phyloP scores from a whole-genome alignment of 2,888 invertebrate genomes.

The Lithophane socia region DNA sequence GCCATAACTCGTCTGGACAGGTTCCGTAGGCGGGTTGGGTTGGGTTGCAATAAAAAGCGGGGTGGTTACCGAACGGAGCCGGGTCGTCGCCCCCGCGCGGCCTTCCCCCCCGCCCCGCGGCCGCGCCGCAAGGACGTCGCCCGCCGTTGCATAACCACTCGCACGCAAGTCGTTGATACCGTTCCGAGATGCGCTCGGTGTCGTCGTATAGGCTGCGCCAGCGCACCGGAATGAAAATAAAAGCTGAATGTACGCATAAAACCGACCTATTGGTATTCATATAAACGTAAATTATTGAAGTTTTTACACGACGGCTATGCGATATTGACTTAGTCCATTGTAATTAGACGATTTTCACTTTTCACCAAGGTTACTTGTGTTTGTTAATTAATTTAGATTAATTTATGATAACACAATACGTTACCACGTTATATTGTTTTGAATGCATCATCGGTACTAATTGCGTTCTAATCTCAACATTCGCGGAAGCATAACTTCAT shows the following conservation, averaged over 20 bases:
- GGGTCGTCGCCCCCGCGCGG: constrained; percentile 85
- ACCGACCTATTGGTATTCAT: constrained; percentile 70
- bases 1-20: constrained; percentile 78
- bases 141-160: constrained; percentile 86
- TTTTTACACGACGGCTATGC: constrained; percentile 57
- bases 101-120: constrained; percentile 81
- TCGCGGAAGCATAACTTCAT: constrained; percentile 56
- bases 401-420: constrained; percentile 42
- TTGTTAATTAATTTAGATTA: constrained; percentile 38
- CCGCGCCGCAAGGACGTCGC: constrained; percentile 85
- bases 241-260: constrained; percentile 70
- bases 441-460: constrained; percentile 38
- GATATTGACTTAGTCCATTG: constrained; percentile 65
- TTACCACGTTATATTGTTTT: constrained; percentile 35
- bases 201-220: constrained; percentile 66
- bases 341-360: constrained; percentile 71
- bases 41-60: constrained; percentile 78
- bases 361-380: constrained; percentile 46
- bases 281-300: constrained; percentile 70
- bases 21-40: constrained; percentile 77
- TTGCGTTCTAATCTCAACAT: constrained; percentile 36
- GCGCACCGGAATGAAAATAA: constrained; percentile 77
- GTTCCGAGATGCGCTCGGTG: constrained; percentile 77
- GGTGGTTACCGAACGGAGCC: constrained; percentile 74
- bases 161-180: constrained; percentile 84